A percentile compares a stretch with the other conserved stretches of the same genome.
Evolutionary conservation across 2,797 vertebrate species (phyloP).

Genomic region (Agapornis canus): DNA sequence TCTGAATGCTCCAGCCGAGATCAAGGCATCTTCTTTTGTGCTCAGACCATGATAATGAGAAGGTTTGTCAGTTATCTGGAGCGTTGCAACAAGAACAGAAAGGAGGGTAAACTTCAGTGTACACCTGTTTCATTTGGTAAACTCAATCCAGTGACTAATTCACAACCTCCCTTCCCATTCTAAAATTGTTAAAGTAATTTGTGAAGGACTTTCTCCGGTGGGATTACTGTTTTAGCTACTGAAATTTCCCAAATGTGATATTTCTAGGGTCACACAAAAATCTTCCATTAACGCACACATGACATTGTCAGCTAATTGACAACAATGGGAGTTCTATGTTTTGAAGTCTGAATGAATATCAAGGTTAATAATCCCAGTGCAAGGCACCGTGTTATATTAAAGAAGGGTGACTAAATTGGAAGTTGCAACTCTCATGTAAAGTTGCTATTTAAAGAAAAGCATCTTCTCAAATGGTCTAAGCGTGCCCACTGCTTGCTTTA

Average conservation of each 20-base stretch:
- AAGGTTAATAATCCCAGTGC: constrained; percentile 56
- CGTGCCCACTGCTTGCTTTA: background rate
- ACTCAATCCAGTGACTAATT: background rate
- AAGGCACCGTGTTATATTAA: constrained; percentile 17
- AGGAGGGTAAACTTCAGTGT: background rate
- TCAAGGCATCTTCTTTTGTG: background rate
- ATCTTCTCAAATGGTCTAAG: background rate
- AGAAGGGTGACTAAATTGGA: constrained; percentile 16
- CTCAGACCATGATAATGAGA: background rate
- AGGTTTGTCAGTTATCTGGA: background rate
- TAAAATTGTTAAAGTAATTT: background rate
- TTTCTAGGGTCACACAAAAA: constrained; percentile 1
- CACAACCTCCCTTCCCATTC: background rate
- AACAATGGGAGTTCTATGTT: constrained; percentile 27
- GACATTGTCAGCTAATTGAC: constrained; percentile 34
- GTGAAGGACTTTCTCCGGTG: background rate
- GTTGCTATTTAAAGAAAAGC: constrained; percentile 35
- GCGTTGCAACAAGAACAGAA: background rate
- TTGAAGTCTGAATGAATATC: constrained; percentile 20
- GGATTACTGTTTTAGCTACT: background rate
- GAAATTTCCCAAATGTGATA: background rate
- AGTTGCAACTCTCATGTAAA: background rate
- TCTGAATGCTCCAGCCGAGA: background rate
- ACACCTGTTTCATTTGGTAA: background rate
- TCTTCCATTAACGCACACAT: background rate